Base-by-base conservation (phyloP, 2,113 vertebrate genomes). In the Columba livia region DNA sequence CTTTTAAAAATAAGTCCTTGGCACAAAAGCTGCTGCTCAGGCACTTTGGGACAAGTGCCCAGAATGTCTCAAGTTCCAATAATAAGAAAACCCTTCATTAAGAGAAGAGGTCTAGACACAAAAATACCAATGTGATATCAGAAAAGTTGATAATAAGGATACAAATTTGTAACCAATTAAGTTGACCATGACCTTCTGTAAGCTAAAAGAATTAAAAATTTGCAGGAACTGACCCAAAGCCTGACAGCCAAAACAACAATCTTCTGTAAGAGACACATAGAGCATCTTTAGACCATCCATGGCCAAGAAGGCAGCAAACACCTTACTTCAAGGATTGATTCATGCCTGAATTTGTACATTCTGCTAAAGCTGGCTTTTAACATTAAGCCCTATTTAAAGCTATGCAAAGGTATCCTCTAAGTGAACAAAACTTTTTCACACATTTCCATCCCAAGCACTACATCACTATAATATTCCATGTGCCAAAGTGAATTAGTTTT, bases 21-120 rank as follows among this genome's bases (percentile, higher is more conserved):
- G 96, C 92, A 96, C 58, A 94, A 84, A 96, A 95, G 85, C 57
- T 86, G 65, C 83, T 93, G 90, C 90, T 94, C 72, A 96, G 85
- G 79, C 94, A 86, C 90, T 93, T 83, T 86, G 93, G 96, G 96
- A 97, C 90, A 97, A 83, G 93, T 93, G 94, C 96, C 96, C 94
- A 96, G 93, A 95, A 94, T 0, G 2, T 90, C 92, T 94, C 90
- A 95, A 95, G 90, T 93, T 96, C 93, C 88, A 93, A 79, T 87
- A 94, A 90, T 92, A 96, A 94, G 79, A 92, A 95, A 93, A 83
- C 71, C 77, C 70, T 96, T 92, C 94, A 65, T 81, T 81, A 87
- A 3, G 1, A 94, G 83, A 90, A 67, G 57, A 61, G 47, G 29
- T 75, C 88, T 92, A 50, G 77, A 82, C 93, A 81, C 77, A 94